phyloP scores from a whole-genome alignment of 2,888 invertebrate species.

The Plebejus anna region DNA sequence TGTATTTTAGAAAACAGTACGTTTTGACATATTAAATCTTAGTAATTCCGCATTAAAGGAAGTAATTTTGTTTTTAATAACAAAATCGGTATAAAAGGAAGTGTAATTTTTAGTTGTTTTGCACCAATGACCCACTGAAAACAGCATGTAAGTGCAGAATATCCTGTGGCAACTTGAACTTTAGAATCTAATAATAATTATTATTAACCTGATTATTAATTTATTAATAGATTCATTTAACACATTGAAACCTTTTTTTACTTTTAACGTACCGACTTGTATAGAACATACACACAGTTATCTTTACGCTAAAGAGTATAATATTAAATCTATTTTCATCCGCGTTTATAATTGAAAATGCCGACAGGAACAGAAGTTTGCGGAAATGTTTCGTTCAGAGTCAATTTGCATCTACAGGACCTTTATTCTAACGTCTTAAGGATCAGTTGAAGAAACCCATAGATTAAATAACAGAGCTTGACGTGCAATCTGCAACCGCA shows the following conservation, averaged over 20 bases:
- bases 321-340: background rate
- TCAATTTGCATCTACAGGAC: background rate
- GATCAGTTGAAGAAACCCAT: background rate
- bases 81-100: no score
- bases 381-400: background rate
- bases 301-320: background rate
- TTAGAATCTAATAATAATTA: no score
- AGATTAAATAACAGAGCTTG: background rate
- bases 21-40: background rate
- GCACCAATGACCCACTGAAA: no score
- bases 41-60: no score
- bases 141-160: no score
- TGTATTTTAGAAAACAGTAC: background rate
- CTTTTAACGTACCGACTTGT: no score
- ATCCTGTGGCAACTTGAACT: no score
- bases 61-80: no score
- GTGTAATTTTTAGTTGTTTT: no score
- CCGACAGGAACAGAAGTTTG: conserved; percentile 1
- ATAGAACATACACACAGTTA: background rate
- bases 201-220: no score
- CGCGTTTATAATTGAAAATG: conserved; percentile 14
- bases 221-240: no score
- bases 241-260: no score
- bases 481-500: conserved; percentile 17
- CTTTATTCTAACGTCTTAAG: background rate